Percentiles rank a stretch among this genome's conserved stretches.
These are phyloP conservation scores for Sphaerodactylus townsendi DNA, from an alignment of 2,113 vertebrate genomes.

Conservation along the genomic window DNA sequence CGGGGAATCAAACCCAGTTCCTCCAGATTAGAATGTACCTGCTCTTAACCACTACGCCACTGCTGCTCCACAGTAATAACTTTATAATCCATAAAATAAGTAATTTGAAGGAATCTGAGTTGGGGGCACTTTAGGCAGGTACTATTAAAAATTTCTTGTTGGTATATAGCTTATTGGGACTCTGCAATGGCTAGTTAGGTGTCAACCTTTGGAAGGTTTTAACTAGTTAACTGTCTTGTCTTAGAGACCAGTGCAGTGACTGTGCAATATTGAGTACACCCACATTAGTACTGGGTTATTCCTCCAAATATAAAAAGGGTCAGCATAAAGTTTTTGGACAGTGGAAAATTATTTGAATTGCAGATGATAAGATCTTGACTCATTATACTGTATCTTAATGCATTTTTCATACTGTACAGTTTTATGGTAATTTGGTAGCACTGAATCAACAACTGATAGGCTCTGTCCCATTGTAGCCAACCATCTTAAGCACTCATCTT, in stretches of 20 bases:
- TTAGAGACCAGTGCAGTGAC: neutral
- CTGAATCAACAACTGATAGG: too few relatives aligned
- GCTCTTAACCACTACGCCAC: too few relatives aligned
- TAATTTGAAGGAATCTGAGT: neutral
- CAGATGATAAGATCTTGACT: conserved; percentile 13
- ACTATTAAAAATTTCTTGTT: neutral
- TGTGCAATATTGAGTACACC: neutral
- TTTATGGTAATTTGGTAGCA: too few relatives aligned
- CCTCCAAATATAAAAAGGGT: neutral
- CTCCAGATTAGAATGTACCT: too few relatives aligned
- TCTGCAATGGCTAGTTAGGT: neutral
- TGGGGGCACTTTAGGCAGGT: neutral
- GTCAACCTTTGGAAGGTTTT: neutral
- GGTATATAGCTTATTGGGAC: neutral
- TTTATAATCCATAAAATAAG: neutral
- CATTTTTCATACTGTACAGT: too few relatives aligned
- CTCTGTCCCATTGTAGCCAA: too few relatives aligned
- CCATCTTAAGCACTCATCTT: too few relatives aligned
- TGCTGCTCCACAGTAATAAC: too few relatives aligned
- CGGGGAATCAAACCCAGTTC: too few relatives aligned
- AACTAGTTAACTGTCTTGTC: neutral
- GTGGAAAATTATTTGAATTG: neutral
- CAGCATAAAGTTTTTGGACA: neutral
- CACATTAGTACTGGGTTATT: neutral
- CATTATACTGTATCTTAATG: neutral